phyloP scores from a whole-genome alignment of 2,797 vertebrate genomes.

The Phyllotis vaccarum region DNA sequence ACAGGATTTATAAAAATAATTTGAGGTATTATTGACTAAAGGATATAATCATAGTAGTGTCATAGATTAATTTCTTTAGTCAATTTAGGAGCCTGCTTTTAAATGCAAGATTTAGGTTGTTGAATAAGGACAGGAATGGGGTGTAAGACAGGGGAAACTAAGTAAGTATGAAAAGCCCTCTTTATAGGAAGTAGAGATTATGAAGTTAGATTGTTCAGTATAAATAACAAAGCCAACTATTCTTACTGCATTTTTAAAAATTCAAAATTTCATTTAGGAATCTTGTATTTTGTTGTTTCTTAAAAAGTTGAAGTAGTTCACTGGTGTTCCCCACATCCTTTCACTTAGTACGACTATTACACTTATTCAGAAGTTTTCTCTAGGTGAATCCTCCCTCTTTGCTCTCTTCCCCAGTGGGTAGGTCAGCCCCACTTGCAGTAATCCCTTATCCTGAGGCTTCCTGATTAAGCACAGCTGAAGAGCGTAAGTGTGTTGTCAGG shows the following conservation, averaged over 20 bases:
- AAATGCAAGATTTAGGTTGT: conserved; percentile 8
- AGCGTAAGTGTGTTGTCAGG: not conserved
- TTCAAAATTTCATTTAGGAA: not conserved
- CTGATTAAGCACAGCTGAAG: conserved; percentile 7
- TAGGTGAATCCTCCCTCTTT: not conserved
- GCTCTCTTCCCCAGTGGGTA: not conserved
- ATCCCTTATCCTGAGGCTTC: not conserved
- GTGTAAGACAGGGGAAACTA: not conserved
- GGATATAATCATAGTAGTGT: not conserved
- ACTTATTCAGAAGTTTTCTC: not conserved
- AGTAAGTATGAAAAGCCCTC: not conserved
- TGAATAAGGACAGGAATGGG: not conserved
- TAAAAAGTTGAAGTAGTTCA: not conserved
- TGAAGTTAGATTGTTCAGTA: not conserved
- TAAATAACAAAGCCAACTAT: not conserved
- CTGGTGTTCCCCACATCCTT: not conserved
- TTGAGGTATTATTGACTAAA: conserved; percentile 16
- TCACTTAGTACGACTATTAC: not conserved
- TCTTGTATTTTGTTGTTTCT: not conserved
- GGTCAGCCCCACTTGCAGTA: no score
- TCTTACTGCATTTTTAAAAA: not conserved
- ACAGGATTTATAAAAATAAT: conserved; percentile 15
- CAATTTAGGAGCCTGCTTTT: not conserved
- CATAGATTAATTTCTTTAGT: not conserved
- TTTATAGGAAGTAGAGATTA: not conserved